Conservation (phyloP, 2,113 vertebrate species). For the Kobus ellipsiprymnus region DNA sequence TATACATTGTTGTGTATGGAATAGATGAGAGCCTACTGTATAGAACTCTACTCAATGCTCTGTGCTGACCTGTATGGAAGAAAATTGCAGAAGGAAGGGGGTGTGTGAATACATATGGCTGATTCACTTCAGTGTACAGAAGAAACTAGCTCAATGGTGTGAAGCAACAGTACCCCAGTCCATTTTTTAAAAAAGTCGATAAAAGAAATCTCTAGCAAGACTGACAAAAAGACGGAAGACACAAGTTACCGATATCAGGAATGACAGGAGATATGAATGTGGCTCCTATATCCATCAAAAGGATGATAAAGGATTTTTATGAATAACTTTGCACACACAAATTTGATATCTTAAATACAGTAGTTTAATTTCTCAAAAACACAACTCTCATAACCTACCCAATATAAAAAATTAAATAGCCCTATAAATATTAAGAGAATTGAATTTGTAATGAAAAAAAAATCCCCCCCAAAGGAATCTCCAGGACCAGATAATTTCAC, state of each 20-base stretch:
- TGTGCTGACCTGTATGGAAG: background rate
- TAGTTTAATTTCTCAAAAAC: background rate
- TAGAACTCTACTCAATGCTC: background rate
- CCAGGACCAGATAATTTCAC: background rate
- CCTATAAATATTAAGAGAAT: background rate
- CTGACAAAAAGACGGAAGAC: background rate
- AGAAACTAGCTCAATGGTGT: background rate
- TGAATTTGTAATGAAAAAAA: background rate
- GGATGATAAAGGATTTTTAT: background rate
- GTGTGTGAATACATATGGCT: background rate
- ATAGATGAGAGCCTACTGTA: background rate
- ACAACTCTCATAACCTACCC: background rate
- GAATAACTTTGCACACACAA: background rate
- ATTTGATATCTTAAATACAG: background rate
- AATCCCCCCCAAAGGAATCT: background rate
- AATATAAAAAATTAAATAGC: background rate
- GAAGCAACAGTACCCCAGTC: background rate
- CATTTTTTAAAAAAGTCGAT: background rate
- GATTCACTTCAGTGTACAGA: background rate
- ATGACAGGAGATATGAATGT: background rate
- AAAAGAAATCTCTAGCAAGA: background rate
- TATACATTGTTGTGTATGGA: background rate
- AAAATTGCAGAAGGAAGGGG: background rate
- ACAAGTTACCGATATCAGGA: too few relatives aligned
- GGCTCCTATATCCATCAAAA: background rate